Percentiles rank a stretch among this genome's conserved stretches.
Conservation (phyloP, 1,140 invertebrate species). For the Rhopalosiphum padi region DNA sequence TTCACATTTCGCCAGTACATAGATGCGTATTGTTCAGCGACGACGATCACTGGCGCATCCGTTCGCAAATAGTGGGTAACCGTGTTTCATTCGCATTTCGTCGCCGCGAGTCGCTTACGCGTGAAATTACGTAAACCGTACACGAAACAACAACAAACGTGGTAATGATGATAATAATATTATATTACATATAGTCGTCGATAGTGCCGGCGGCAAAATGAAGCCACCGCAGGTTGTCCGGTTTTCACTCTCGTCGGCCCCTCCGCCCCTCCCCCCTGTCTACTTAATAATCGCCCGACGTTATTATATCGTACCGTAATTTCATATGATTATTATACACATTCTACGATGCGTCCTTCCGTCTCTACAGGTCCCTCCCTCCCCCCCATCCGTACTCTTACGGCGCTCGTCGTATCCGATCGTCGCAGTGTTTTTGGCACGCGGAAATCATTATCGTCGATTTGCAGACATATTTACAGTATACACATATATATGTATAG, state of each 20-base stretch:
- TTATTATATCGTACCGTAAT: background rate
- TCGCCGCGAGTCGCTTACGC: background rate
- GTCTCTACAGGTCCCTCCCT: background rate
- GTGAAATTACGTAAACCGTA: background rate
- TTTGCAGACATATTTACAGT: background rate
- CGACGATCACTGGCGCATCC: background rate
- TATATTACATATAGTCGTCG: too few relatives aligned
- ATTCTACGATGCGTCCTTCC: background rate
- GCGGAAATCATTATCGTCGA: background rate
- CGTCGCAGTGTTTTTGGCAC: background rate
- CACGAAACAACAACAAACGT: background rate
- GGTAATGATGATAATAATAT: background rate
- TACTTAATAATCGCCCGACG: background rate
- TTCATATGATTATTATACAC: background rate
- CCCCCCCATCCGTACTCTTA: too few relatives aligned
- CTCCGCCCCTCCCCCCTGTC: background rate
- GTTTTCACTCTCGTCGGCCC: background rate
- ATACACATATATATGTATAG: background rate
- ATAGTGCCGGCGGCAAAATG: background rate
- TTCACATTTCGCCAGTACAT: background rate
- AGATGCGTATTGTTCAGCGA: background rate
- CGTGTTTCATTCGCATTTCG: background rate
- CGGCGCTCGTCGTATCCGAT: background rate
- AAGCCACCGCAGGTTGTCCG: background rate
- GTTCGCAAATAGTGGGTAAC: background rate